A percentile compares a stretch with the other conserved stretches of the same genome.
phyloP scores from a whole-genome alignment of 2,797 vertebrate species.

The Toxotes lorentzi region DNA sequence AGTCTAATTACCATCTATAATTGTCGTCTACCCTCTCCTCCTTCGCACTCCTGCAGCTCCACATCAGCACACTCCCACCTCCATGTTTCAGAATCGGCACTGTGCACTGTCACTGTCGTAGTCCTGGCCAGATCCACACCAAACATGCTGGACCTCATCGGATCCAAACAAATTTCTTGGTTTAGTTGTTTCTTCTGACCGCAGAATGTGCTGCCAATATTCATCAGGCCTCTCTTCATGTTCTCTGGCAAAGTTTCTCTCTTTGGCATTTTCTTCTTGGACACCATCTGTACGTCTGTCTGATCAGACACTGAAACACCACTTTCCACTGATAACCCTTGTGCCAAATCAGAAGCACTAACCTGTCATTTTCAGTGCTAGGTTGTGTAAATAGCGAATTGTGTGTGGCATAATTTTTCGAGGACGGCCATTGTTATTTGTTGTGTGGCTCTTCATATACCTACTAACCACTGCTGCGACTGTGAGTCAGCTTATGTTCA shows the following conservation, averaged over 20 bases:
- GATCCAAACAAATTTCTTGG: neutral
- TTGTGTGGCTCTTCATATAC: neutral
- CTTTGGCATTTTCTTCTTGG: neutral
- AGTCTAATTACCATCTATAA: too few species aligned
- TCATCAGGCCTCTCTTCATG: neutral
- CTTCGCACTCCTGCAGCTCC: too few species aligned
- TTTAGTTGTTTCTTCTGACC: neutral
- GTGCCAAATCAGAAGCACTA: neutral
- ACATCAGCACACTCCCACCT: neutral
- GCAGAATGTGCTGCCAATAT: neutral
- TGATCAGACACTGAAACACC: neutral
- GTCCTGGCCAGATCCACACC: neutral
- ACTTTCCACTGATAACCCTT: neutral
- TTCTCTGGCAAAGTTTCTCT: neutral
- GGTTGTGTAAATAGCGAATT: neutral
- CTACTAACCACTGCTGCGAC: too few species aligned
- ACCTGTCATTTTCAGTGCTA: neutral
- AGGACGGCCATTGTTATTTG: too few species aligned
- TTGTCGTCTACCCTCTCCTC: too few species aligned
- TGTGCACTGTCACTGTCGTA: neutral
- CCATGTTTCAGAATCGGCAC: neutral
- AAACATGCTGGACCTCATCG: neutral
- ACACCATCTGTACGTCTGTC: neutral
- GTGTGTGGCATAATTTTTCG: neutral
- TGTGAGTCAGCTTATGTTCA: neutral